Conservation (phyloP, 2,113 vertebrate genomes). For the Dasyurus viverrinus region DNA sequence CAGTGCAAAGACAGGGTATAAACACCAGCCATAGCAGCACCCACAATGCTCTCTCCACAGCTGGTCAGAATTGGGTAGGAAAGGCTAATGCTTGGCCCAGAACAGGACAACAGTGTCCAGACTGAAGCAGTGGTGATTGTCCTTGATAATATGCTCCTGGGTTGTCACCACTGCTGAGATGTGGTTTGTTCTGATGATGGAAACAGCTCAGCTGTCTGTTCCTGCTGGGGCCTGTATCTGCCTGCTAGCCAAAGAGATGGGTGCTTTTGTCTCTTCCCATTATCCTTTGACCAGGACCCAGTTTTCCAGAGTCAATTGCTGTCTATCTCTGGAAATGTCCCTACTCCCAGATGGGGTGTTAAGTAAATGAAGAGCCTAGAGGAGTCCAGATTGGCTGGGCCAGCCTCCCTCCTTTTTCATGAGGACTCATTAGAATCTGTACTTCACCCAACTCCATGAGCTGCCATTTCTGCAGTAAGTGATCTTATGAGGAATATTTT, state of each 20-base stretch:
- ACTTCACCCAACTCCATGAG: background rate
- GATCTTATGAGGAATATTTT: background rate
- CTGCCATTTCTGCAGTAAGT: background rate
- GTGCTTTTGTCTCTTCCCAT: background rate
- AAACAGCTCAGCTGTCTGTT: background rate
- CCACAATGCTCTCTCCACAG: background rate
- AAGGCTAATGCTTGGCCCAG: background rate
- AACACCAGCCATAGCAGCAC: background rate
- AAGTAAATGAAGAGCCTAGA: background rate
- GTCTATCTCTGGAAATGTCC: background rate
- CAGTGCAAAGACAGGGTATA: background rate
- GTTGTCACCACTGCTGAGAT: background rate
- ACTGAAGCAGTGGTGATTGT: background rate
- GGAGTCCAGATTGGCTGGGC: background rate
- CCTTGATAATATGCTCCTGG: background rate
- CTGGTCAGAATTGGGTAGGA: background rate
- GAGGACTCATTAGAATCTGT: background rate
- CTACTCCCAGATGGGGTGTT: background rate
- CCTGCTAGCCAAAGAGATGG: background rate
- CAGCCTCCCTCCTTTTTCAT: background rate
- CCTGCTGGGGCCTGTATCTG: background rate
- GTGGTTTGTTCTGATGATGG: background rate
- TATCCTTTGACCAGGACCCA: background rate
- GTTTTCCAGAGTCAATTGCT: background rate
- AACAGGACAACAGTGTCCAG: background rate